Evolutionary conservation across 2,797 vertebrate genomes (phyloP), one percentile per base, ranked within the genome.

Genomic region (Perodicticus potto): DNA sequence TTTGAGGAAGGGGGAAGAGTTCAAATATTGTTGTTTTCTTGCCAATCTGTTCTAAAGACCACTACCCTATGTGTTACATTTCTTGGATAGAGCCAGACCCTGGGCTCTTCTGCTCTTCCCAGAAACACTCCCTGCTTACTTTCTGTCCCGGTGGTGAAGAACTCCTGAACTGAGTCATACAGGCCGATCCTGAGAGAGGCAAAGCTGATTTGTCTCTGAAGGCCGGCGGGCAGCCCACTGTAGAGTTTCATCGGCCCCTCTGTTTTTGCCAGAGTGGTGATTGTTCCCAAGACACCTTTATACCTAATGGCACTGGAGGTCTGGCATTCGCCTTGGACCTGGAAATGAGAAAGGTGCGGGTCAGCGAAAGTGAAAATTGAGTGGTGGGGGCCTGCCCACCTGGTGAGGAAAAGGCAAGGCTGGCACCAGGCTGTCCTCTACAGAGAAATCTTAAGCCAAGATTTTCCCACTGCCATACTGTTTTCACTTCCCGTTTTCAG

Each of bases 151-250:
- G 98, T 97, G 0, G 98, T 98, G 99, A 99, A 99, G 96, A 99
- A 99, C 53, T 98, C 98, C 97, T 98, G 99, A 57, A 99, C 99
- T 0, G 98, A 99, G 97, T 99, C 99, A 1, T 99, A 99, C 93
- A 99, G 98, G 82, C 99, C 99, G 0, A 99, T 99, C 82, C 99
- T 97, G 92, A 99, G 98, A 2, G 99, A 99, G 32, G 99, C 99
- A 2, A 99, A 99, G 98, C 99, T 99, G 98, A 99, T 57, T 73
- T 99, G 99, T 89, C 99, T 98, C 98, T 99, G 99, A 5, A 99
- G 98, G 8, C 99, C 99, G 0, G 99, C 99, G 0, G 99, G 98
- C 95, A 99, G 98, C 87, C 99, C 99, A 3, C 99, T 99, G 93
- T 99, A 99, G 80, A 99, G 98, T 37, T 99, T 99, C 94, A 73